phyloP scores from a whole-genome alignment of 2,113 vertebrate genomes.

The Scolopax mira region DNA sequence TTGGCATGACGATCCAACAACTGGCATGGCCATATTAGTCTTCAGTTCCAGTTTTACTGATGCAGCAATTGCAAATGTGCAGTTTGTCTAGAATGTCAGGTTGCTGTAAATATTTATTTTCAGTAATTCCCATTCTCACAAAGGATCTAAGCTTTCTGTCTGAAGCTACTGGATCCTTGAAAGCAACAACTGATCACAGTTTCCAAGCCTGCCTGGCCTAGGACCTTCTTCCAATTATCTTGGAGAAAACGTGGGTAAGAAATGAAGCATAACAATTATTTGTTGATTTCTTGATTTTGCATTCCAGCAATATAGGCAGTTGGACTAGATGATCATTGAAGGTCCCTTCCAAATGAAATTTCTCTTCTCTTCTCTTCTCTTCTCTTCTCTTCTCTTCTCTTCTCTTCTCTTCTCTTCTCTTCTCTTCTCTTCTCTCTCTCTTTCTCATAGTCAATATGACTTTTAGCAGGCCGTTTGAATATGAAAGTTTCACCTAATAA shows the following conservation, averaged over 20 bases:
- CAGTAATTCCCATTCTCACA: background rate
- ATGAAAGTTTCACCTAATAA: background rate
- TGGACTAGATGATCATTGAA: background rate
- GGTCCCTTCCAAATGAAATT: background rate
- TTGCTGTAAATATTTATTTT: background rate
- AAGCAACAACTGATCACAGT: background rate
- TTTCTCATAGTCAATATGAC: background rate
- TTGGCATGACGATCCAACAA: background rate
- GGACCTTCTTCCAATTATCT: background rate
- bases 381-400: background rate
- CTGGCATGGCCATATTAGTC: fast-evolving
- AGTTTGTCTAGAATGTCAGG: background rate
- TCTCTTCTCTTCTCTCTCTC: background rate
- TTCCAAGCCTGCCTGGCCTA: background rate
- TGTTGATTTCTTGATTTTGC: background rate
- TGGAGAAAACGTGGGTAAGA: background rate
- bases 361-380: background rate
- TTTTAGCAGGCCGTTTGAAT: background rate
- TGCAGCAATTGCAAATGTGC: background rate
- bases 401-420: background rate
- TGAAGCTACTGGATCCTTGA: background rate
- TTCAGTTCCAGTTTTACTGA: background rate
- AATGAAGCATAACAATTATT: background rate
- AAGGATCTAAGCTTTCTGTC: background rate
- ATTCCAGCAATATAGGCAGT: background rate